Base-by-base conservation (phyloP, 2,113 vertebrate species). In the Pao palembangensis region DNA sequence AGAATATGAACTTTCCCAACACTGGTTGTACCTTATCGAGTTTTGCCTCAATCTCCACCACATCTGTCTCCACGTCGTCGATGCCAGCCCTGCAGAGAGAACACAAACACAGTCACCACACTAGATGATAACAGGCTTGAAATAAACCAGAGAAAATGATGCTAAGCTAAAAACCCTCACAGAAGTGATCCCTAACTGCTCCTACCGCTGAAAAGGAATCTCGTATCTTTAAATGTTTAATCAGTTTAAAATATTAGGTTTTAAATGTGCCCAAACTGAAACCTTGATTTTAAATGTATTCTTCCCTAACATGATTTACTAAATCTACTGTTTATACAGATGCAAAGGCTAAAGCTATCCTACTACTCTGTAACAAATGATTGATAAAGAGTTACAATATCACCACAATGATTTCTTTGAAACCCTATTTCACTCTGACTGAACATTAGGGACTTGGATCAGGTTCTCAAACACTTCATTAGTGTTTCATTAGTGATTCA, bases 11-110 rank as follows among this genome's bases (percentile, higher is more conserved):
- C 25, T 28, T 28, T 28, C 25, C 25, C 25, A 28, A 28, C 25
- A 28, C 25, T 6, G 23, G 6, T 53, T 81, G 79, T 91, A 96
- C 96, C 95, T 99, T 99, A 85, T 99, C 96, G 4, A 99, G 95
- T 87, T 98, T 99, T 28, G 93, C 89, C 81, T 98, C 96, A 52
- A 99, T 90, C 84, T 99, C 96, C 6, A 94, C 87, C 85, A 98
- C 96, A 83, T 99, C 96, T 49, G 94, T 95, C 92, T 99, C 96
- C 62, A 98, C 96, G 83, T 98, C 96, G 79, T 99, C 95, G 64
- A 99, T 91, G 78, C 94, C 92, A 55, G 96, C 96, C 91, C 96
- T 99, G 89, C 23, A 64, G 64, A 76, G 58, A 76, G 50, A 85
- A 81, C 55, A 84, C 61, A 80, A 69, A 76, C 46, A 19, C 25